These are phyloP conservation scores for Gopherus flavomarginatus DNA, from an alignment of 2,113 vertebrate genomes.

Conservation along the genomic window DNA sequence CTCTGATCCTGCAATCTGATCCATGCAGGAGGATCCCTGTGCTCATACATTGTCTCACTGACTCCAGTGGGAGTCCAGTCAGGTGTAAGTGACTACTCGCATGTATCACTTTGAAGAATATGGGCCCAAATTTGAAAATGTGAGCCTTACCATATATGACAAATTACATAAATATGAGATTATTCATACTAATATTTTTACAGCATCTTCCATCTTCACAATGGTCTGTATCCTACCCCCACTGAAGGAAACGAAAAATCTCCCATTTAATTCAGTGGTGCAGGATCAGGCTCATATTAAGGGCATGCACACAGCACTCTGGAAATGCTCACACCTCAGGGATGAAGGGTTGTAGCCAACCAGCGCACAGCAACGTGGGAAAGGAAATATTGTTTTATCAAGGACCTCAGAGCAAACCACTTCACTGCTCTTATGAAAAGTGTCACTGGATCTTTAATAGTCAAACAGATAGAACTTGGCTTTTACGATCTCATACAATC, in stretches of 20 bases:
- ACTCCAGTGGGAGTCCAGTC: not conserved
- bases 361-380: not conserved
- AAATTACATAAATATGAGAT: not conserved
- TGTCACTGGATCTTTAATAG: not conserved
- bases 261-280: not conserved
- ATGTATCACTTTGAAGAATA: not conserved
- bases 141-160: not conserved
- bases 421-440: not conserved
- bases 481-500: not conserved
- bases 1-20: not conserved
- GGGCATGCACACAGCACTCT: not conserved
- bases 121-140: not conserved
- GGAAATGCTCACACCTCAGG: not conserved
- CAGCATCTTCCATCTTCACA: not conserved
- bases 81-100: not conserved
- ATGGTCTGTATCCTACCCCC: not conserved
- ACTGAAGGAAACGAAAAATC: not conserved
- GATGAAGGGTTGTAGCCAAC: not conserved
- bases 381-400: constrained; percentile 3
- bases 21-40: not conserved
- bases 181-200: not conserved
- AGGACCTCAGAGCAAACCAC: not conserved
- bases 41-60: not conserved
- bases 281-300: not conserved
- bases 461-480: not conserved